phyloP scores from a whole-genome alignment of 2,888 invertebrate species.

The Acleris sparsana region DNA sequence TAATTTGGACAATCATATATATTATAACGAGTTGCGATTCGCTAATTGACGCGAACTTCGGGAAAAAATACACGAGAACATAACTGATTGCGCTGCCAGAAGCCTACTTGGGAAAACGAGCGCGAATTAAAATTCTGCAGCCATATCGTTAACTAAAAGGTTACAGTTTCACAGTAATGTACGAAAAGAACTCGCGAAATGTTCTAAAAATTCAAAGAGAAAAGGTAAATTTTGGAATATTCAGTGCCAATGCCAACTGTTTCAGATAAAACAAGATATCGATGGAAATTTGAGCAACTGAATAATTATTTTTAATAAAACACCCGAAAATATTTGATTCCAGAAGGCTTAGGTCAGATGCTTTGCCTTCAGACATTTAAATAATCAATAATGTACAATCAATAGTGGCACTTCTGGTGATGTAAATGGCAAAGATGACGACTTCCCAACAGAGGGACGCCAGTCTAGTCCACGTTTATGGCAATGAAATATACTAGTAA shows the following conservation, averaged over 20 bases:
- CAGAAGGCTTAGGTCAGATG: too few relatives aligned
- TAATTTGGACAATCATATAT: too few relatives aligned
- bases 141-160: conserved; percentile 2
- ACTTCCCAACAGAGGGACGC: too few relatives aligned
- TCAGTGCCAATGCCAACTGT: neutral
- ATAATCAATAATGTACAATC: too few relatives aligned
- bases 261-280: neutral
- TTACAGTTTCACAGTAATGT: neutral
- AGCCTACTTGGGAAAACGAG: neutral
- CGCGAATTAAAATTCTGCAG: neutral
- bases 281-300: neutral
- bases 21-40: neutral
- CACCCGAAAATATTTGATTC: too few relatives aligned
- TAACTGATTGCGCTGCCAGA: neutral
- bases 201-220: neutral
- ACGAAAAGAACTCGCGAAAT: neutral
- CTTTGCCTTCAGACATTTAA: too few relatives aligned
- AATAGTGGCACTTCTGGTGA: too few relatives aligned
- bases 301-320: neutral
- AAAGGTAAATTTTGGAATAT: too few relatives aligned
- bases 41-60: conserved; percentile 9
- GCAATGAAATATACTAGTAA: too few relatives aligned
- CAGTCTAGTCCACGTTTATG: too few relatives aligned
- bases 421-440: too few relatives aligned
- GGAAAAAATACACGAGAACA: neutral